Percentiles rank a stretch among this genome's conserved stretches.
phyloP scores from a whole-genome alignment of 2,113 vertebrate species.

The Hippopotamus amphibius region DNA sequence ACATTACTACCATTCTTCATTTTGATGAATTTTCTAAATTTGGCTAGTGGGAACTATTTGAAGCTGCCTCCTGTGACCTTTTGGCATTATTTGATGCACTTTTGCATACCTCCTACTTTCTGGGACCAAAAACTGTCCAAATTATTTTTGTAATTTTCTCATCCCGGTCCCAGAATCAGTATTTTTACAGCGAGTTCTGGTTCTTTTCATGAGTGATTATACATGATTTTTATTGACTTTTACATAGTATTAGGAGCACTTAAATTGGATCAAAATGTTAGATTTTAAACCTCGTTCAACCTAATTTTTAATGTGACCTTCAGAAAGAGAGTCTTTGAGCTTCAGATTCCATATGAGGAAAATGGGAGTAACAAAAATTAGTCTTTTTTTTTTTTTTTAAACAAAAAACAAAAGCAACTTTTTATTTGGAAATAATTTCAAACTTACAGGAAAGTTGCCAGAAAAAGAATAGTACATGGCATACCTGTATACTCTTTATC shows the following conservation, averaged over 20 bases:
- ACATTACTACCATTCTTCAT: neutral
- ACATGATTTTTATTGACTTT: neutral
- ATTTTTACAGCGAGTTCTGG: neutral
- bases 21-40: neutral
- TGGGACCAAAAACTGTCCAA: neutral
- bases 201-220: neutral
- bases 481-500: neutral
- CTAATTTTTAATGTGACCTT: neutral
- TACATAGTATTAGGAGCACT: neutral
- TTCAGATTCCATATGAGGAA: neutral
- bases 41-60: neutral
- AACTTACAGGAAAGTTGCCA: neutral
- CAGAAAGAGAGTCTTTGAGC: neutral
- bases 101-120: neutral
- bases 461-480: neutral
- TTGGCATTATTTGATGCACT: neutral
- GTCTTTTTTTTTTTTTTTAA: neutral
- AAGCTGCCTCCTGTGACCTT: neutral
- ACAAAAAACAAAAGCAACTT: neutral
- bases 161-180: neutral
- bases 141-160: neutral
- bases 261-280: neutral
- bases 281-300: neutral
- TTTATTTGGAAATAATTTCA: constrained; percentile 16
- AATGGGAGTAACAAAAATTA: neutral